Base-by-base conservation (phyloP, 2,113 vertebrate species). In the Ramphastos sulfuratus region DNA sequence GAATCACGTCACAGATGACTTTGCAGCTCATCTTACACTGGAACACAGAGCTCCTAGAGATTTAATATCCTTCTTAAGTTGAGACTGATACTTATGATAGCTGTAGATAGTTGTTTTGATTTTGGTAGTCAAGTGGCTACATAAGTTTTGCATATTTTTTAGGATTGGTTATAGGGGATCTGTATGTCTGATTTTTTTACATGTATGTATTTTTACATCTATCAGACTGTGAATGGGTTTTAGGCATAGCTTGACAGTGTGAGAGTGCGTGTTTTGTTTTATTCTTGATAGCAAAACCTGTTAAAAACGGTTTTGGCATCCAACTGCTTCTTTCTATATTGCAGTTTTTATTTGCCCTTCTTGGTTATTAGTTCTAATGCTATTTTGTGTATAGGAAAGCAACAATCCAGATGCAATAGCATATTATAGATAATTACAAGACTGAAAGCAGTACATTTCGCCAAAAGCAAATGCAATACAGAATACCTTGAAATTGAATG, bases 41-140 rank as follows among this genome's bases (percentile, higher is more conserved):
- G 99, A 99, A 98, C 99, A 99, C 98, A 99, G 99, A 98, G 99
- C 99, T 97, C 99, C 99, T 97, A 99, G 99, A 98, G 99, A 99
- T 98, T 98, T 99, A 98, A 99, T 99, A 99, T 99, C 99, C 99
- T 99, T 35, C 48, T 86, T 37, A 84, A 92, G 33, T 59, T 92
- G 64, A 50, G 54, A 65, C 33, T 85, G 39, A 81, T 85, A 33
- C 10, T 59, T 92, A 66, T 91, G 69, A 60, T 85, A 87, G 44
- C 69, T 80, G n/a, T 77, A 87, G 56, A 39, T 85, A 69, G n/a
- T 76, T 79, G n/a, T 85, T 90, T 79, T 93, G 65, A 83, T 48
- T 85, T 85, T n/a, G 64, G 19, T 81, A 83, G 63, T 65, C 37
- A 90, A 78, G 58, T 81, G 60, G 44, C 58, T 83, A 44, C 44